phyloP scores from a whole-genome alignment of 2,113 vertebrate genomes.

The Cnemophilus loriae region DNA sequence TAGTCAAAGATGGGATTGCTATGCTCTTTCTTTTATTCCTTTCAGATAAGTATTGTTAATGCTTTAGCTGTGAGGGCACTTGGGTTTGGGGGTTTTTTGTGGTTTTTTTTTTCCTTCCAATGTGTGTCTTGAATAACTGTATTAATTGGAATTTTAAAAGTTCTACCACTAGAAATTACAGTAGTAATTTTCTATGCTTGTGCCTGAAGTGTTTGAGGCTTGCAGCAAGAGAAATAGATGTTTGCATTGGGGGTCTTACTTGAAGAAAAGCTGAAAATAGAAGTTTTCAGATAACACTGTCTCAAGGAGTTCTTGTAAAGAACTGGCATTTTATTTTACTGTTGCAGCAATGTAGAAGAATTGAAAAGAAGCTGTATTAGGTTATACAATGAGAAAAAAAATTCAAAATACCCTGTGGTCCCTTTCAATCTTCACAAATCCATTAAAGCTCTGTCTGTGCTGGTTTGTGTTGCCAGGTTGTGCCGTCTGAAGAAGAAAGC shows the following conservation, averaged over 20 bases:
- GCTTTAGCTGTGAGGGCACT: neutral
- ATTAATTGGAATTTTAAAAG: neutral
- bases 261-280: neutral
- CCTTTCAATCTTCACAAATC: neutral
- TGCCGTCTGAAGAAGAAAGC: slow-evolving; percentile 97
- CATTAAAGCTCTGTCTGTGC: neutral
- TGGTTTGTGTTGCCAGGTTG: slow-evolving; percentile 67
- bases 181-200: neutral
- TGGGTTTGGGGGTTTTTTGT: neutral
- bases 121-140: neutral
- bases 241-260: neutral
- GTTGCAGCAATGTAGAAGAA: neutral
- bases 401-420: neutral
- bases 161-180: neutral
- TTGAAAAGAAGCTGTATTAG: neutral
- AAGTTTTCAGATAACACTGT: neutral
- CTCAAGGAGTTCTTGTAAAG: neutral
- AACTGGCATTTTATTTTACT: neutral
- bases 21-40: neutral
- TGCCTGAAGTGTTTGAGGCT: neutral
- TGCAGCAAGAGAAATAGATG: neutral
- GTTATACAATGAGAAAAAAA: neutral
- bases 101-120: neutral
- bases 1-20: neutral
- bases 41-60: neutral